phyloP scores from a whole-genome alignment of 2,888 invertebrate species.

The Lepidocyrtinus sp. region DNA sequence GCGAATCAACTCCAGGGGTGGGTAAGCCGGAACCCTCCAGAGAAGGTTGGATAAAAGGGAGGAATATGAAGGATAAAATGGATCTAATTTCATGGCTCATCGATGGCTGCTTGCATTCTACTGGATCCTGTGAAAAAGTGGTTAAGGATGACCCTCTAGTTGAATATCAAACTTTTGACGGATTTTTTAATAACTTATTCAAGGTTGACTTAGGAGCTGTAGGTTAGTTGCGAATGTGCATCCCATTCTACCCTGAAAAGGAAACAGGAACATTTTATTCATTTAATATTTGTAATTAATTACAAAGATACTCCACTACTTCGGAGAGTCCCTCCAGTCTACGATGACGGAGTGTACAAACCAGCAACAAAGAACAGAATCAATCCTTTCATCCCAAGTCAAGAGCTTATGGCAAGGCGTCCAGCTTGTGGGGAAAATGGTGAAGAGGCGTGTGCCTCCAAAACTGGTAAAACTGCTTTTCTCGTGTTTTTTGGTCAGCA shows the following conservation, averaged over 20 bases:
- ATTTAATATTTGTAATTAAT: no score
- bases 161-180: conserved; percentile 73
- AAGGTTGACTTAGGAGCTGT: conserved; percentile 73
- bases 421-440: conserved; percentile 55
- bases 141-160: conserved; percentile 35
- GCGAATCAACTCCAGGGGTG: no score
- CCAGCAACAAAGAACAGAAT: conserved; percentile 75
- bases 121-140: not conserved
- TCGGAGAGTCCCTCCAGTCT: conserved; percentile 75
- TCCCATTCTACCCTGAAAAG: not conserved
- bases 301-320: conserved; percentile 75
- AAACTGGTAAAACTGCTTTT: conserved; percentile 76
- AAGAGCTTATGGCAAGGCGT: conserved; percentile 73
- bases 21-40: no score
- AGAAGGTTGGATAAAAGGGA: conserved; percentile 63
- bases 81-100: conserved; percentile 68
- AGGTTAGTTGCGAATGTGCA: conserved; percentile 72
- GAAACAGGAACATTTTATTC: conserved; percentile 10
- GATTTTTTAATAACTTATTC: conserved; percentile 74
- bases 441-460: conserved; percentile 71
- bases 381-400: conserved; percentile 75
- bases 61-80: conserved; percentile 55
- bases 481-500: conserved; percentile 79
- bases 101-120: conserved; percentile 54
- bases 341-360: conserved; percentile 76